Percentiles rank a stretch among this genome's conserved stretches.
Evolutionary conservation across 2,888 invertebrate genomes (phyloP).

Genomic region (Clunio marinus): DNA sequence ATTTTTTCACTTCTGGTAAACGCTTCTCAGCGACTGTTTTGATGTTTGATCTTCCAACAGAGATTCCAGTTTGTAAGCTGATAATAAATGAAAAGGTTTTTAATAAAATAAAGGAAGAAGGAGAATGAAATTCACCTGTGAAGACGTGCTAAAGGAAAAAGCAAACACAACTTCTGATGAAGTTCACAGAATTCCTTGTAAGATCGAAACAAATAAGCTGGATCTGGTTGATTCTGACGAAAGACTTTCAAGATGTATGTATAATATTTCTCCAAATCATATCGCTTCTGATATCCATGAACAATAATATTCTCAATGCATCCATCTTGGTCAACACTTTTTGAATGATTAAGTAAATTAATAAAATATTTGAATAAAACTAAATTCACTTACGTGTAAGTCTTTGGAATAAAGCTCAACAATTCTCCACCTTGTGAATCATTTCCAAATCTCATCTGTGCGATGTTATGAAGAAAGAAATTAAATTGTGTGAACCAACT

Average conservation of each 20-base stretch:
- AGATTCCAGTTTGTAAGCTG: constrained; percentile 68
- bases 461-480: constrained; percentile 96
- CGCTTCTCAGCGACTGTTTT: constrained; percentile 91
- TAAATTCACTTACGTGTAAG: constrained; percentile 73
- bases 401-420: constrained; percentile 88
- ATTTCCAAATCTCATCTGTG: constrained; percentile 86
- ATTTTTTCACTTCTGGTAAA: constrained; percentile 82
- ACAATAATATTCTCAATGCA: constrained; percentile 79
- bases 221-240: constrained; percentile 79
- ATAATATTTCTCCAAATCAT: constrained; percentile 96
- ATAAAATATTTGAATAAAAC: constrained; percentile 26
- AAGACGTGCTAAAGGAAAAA: constrained; percentile 86
- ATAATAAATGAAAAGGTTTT: constrained; percentile 9
- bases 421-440: constrained; percentile 75
- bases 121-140: constrained; percentile 64
- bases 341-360: background rate
- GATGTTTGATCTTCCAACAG: constrained; percentile 88
- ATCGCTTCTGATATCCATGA: constrained; percentile 87
- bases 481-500: constrained; percentile 94
- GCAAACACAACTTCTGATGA: constrained; percentile 86
- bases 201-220: constrained; percentile 84
- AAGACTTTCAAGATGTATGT: constrained; percentile 83
- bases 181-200: constrained; percentile 97
- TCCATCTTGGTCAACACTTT: constrained; percentile 83
- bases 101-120: constrained; percentile 2